Percentiles rank a stretch among this genome's conserved stretches.
phyloP scores from a whole-genome alignment of 53 echinoderm and acorn worm genomes.

The Stichopus horrens region DNA sequence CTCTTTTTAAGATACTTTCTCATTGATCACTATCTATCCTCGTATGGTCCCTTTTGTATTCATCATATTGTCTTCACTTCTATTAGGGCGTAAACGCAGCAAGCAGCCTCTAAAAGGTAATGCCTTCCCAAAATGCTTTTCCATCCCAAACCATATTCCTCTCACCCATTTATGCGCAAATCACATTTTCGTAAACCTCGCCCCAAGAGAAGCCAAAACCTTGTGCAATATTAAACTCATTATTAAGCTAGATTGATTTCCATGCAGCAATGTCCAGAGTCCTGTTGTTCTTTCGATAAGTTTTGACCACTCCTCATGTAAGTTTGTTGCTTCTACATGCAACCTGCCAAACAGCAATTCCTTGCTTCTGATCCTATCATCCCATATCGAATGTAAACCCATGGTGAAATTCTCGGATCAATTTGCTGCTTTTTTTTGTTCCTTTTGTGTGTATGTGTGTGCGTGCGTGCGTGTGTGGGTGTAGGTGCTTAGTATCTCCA shows the following conservation, averaged over 20 bases:
- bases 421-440: background rate
- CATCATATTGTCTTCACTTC: constrained; percentile 5
- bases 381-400: background rate
- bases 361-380: background rate
- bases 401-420: background rate
- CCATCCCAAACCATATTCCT: background rate
- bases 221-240: background rate
- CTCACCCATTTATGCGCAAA: background rate
- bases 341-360: background rate
- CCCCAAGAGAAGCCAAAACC: background rate
- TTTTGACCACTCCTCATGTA: no score
- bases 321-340: constrained; percentile 6
- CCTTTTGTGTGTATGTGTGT: no score
- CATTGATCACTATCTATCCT: no score
- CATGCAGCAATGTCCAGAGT: background rate
- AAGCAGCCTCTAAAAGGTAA: constrained; percentile 13
- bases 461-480: no score
- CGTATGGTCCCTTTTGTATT: background rate
- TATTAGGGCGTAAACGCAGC: constrained; percentile 37
- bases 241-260: background rate
- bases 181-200: background rate
- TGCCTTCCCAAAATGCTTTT: background rate
- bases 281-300: no score
- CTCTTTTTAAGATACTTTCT: no score
- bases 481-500: no score